A percentile compares a stretch with the other conserved stretches of the same genome.
These are phyloP conservation scores for Beris chalybata DNA, from an alignment of 2,888 invertebrate genomes.

Conservation along the genomic window DNA sequence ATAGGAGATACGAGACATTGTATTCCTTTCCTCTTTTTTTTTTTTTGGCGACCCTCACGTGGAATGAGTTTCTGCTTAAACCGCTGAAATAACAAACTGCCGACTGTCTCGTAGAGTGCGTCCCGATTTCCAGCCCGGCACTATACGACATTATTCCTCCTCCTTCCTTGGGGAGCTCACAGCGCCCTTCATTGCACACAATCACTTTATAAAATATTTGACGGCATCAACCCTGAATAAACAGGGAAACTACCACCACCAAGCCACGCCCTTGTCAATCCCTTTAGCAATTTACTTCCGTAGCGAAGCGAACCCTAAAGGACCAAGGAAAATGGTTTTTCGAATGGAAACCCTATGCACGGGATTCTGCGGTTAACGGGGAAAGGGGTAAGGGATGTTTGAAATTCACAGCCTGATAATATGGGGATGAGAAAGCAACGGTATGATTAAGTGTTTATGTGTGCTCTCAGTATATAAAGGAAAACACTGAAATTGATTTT, in stretches of 20 bases:
- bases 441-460: neutral
- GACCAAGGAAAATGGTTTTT: neutral
- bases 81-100: slow-evolving; percentile 41
- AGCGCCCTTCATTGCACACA: neutral
- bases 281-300: slow-evolving; percentile 7
- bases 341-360: too few relatives aligned
- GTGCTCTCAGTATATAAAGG: neutral
- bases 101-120: slow-evolving; percentile 1
- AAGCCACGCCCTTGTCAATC: slow-evolving; percentile 28
- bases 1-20: too few relatives aligned
- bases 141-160: slow-evolving; percentile 1
- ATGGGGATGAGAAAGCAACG: neutral
- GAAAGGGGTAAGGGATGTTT: too few relatives aligned
- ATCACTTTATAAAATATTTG: slow-evolving; percentile 20
- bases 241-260: slow-evolving; percentile 11
- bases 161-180: neutral
- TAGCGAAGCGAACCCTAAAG: neutral
- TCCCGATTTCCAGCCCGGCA: slow-evolving; percentile 13
- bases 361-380: too few relatives aligned
- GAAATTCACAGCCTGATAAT: neutral
- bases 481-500: slow-evolving; percentile 18
- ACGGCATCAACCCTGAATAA: slow-evolving; percentile 12
- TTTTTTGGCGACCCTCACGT: slow-evolving; percentile 13
- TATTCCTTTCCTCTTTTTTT: too few relatives aligned
- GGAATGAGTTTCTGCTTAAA: slow-evolving; percentile 35